phyloP scores from a whole-genome alignment of 2,113 vertebrate species.

The Macquaria ambigua region DNA sequence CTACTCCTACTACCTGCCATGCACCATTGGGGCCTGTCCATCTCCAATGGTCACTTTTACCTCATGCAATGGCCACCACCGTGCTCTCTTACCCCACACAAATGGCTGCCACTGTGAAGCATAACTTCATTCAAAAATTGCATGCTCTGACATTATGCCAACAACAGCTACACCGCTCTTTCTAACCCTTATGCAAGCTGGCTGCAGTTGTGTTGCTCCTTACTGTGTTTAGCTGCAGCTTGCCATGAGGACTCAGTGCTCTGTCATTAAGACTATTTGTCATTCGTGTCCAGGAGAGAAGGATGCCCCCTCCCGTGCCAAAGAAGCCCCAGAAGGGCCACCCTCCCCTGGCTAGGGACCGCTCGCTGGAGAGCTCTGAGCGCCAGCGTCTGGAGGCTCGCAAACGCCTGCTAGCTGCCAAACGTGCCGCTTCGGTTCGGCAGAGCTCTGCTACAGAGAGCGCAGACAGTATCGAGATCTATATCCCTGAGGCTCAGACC shows the following conservation, averaged over 20 bases:
- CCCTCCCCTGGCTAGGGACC: slow-evolving; percentile 81
- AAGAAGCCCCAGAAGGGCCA: slow-evolving; percentile 84
- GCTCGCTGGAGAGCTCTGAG: slow-evolving; percentile 88
- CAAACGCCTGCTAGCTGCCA: slow-evolving; percentile 94
- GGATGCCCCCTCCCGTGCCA: slow-evolving; percentile 84
- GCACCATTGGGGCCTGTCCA: slow-evolving; percentile 77
- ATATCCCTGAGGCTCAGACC: slow-evolving; percentile 98
- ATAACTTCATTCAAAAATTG: slow-evolving; percentile 72
- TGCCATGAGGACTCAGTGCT: slow-evolving; percentile 32
- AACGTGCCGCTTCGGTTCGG: slow-evolving; percentile 93
- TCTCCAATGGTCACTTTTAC: slow-evolving; percentile 71
- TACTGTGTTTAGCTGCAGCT: slow-evolving; percentile 59
- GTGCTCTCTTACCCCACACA: slow-evolving; percentile 65
- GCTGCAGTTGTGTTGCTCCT: slow-evolving; percentile 55
- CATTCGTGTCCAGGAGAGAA: slow-evolving; percentile 83
- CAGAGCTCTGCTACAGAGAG: slow-evolving; percentile 98
- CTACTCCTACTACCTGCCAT: slow-evolving; percentile 74
- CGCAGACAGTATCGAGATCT: slow-evolving; percentile 98
- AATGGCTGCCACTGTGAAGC: slow-evolving; percentile 72
- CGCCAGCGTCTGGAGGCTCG: slow-evolving; percentile 94
- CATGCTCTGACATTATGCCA: slow-evolving; percentile 65
- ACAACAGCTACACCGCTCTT: slow-evolving; percentile 42
- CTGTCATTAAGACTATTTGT: slow-evolving; percentile 73
- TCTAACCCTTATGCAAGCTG: slow-evolving; percentile 59
- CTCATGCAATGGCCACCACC: slow-evolving; percentile 71